Evolutionary conservation across 2,888 invertebrate genomes (phyloP).

Genomic region (Epirrita christyi): DNA sequence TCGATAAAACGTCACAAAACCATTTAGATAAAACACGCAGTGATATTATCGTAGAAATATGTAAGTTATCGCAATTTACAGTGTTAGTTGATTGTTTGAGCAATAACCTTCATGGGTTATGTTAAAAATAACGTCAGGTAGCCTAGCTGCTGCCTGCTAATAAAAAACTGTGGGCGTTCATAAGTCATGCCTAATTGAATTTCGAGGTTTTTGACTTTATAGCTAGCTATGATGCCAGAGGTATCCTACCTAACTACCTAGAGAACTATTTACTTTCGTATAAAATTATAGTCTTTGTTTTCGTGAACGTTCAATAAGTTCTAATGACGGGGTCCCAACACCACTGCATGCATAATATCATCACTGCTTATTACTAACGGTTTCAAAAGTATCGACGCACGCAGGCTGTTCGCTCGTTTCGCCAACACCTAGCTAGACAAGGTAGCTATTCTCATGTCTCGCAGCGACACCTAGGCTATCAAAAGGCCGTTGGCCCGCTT

Average conservation of each 20-base stretch:
- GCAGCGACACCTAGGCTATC: constrained; percentile 57
- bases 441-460: constrained; percentile 47
- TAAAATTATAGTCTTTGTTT: constrained; percentile 20
- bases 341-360: constrained; percentile 43
- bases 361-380: constrained; percentile 14
- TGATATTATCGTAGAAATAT: constrained; percentile 34
- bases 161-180: constrained; percentile 69
- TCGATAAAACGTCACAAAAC: constrained; percentile 50
- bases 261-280: constrained; percentile 45
- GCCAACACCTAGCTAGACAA: constrained; percentile 34
- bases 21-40: constrained; percentile 38
- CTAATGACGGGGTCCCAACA: constrained; percentile 21
- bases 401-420: constrained; percentile 6
- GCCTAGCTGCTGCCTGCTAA: constrained; percentile 48
- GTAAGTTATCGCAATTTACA: constrained; percentile 22
- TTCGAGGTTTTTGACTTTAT: constrained; percentile 73
- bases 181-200: constrained; percentile 78
- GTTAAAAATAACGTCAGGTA: no score
- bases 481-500: constrained; percentile 73
- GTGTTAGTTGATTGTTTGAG: constrained; percentile 26
- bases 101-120: no score
- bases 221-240: constrained; percentile 39
- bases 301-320: constrained; percentile 33
- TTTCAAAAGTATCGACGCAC: constrained; percentile 18
- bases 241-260: no score